Base-by-base conservation (phyloP, 2,113 vertebrate species). In the Sapajus apella region DNA sequence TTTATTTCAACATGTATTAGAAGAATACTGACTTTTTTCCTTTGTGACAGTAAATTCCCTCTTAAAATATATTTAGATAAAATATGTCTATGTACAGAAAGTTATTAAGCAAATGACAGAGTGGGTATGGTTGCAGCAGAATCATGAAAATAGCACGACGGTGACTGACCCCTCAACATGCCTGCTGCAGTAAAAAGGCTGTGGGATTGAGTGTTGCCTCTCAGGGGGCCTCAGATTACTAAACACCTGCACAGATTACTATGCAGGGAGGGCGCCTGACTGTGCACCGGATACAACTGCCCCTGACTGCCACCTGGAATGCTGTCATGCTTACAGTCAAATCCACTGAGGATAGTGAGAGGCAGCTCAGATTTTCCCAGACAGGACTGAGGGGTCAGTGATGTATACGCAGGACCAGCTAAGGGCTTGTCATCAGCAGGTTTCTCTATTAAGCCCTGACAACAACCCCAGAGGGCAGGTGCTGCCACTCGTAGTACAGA, bases 21-120 rank as follows among this genome's bases (percentile, higher is more conserved):
- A 80, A 37, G 66, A 88, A 88, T 85, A 58, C 45, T 87, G 43
- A 82, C 35, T 92, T 70, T 90, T 89, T 90, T 89, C 47, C 9
- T 58, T 8, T 66, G 55, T 75, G 64, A 73, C 3, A 43, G 32
- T 14, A 52, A 58, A 17, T 56, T 70, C 80, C 47, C 21, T 61
- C 40, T 40, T 80, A 68, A 66, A 80, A 66, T 20, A 13, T 2
- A 50, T 40, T 66, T 66, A 61, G 25, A 86, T 40, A 90, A 66
- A 13, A 32, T 30, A 12, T 12, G 14, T 43, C 47, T 30, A 23
- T 32, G 37, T 18, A 6, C 10, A 16, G 76, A 55, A 87, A 55
- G 8, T 35, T 45, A 66, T 75, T 13, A 66, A 14, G 20, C 4
- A 40, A 35, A 32, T n/a, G 58, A n/a, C 25, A 30, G 30, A 37